phyloP scores from a whole-genome alignment of 1,140 invertebrate genomes.

The Galleria mellonella region DNA sequence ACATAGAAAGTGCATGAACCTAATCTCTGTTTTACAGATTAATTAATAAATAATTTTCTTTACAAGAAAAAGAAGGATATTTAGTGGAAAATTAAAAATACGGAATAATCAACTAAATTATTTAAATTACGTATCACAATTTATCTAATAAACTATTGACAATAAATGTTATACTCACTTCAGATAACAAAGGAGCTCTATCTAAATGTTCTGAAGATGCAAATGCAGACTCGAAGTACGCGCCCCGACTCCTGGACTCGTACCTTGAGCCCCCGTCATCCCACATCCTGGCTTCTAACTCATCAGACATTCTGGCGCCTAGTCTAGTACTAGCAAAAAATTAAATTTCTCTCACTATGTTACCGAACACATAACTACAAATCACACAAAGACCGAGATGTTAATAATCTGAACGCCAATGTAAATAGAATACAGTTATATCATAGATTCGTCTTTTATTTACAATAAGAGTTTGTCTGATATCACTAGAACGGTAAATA shows the following conservation, averaged over 20 bases:
- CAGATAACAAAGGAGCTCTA: constrained; percentile 59
- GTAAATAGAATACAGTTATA: background rate
- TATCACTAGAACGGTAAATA: constrained; percentile 11
- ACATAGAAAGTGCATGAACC: too few species aligned
- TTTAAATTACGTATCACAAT: background rate
- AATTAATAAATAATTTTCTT: too few species aligned
- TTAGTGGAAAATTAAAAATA: too few species aligned
- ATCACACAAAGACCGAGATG: constrained; percentile 1
- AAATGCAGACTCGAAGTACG: constrained; percentile 59
- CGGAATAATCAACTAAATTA: background rate
- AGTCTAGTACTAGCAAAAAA: background rate
- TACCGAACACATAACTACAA: constrained; percentile 10
- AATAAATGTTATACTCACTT: constrained; percentile 32
- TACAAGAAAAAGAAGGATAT: too few species aligned
- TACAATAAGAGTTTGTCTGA: constrained; percentile 1
- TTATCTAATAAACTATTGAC: too few species aligned
- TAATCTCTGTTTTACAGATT: too few species aligned
- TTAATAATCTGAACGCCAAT: background rate
- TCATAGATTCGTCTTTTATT: constrained; percentile 2
- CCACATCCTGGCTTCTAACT: constrained; percentile 66
- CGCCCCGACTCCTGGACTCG: constrained; percentile 40
- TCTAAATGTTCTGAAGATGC: constrained; percentile 63
- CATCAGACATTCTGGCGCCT: constrained; percentile 70
- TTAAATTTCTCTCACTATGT: constrained; percentile 12
- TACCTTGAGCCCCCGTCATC: constrained; percentile 54